These are phyloP conservation scores for Drosophila paranaensis DNA, from an alignment of 2,888 invertebrate species.

Conservation along the genomic window DNA sequence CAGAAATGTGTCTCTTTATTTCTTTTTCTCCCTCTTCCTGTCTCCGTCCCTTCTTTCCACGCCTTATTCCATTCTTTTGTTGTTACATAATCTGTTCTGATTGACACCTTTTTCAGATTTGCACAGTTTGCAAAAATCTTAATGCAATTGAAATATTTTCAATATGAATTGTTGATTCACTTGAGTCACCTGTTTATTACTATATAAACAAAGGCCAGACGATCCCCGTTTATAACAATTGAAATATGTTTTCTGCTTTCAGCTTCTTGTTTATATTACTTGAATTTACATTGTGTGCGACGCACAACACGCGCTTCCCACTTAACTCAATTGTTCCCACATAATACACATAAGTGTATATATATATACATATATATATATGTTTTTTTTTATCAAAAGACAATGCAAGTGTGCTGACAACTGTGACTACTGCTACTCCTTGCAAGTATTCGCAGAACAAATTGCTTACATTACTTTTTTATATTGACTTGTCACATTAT, in stretches of 20 bases:
- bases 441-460: background rate
- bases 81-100: conserved; percentile 12
- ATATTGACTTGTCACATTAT: background rate
- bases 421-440: background rate
- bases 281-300: conserved; percentile 37
- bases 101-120: conserved; percentile 24
- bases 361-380: background rate
- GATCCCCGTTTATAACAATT: conserved; percentile 38
- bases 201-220: conserved; percentile 37
- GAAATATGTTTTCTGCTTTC: conserved; percentile 13
- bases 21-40: background rate
- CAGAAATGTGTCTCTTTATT: background rate
- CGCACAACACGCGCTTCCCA: conserved; percentile 16
- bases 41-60: background rate
- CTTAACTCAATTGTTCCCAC: conserved; percentile 4
- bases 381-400: background rate
- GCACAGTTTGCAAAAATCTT: background rate
- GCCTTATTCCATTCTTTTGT: background rate
- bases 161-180: conserved; percentile 17
- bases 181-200: conserved; percentile 33
- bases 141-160: conserved; percentile 12
- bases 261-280: conserved; percentile 15
- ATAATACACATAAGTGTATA: background rate
- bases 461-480: background rate
- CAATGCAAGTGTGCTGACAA: conserved; percentile 3